Evolutionary conservation across 2,797 vertebrate species (phyloP).

Genomic region (Heteromormyrus szaboi): DNA sequence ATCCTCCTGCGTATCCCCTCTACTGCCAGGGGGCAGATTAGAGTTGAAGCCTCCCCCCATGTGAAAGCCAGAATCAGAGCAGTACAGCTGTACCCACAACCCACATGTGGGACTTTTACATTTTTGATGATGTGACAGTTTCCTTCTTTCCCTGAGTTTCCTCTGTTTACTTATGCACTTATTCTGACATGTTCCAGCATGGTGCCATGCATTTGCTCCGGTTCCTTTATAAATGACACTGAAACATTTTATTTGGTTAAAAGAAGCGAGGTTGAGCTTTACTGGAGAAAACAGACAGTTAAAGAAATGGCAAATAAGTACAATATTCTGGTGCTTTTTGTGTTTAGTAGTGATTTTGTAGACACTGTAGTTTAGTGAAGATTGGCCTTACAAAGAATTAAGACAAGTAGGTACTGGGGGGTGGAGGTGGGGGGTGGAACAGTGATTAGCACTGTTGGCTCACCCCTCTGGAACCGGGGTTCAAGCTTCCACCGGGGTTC

Average conservation of each 20-base stretch:
- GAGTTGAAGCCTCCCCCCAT: slow-evolving; percentile 57
- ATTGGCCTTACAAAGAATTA: background rate
- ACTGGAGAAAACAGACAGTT: slow-evolving; percentile 8
- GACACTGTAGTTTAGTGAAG: background rate
- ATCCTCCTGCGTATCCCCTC: slow-evolving; percentile 5
- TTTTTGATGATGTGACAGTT: slow-evolving; percentile 71
- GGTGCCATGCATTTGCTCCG: slow-evolving; percentile 39
- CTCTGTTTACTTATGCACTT: background rate
- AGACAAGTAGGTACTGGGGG: background rate
- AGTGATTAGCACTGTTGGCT: background rate
- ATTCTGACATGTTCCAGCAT: slow-evolving; percentile 50
- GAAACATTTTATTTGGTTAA: slow-evolving; percentile 62
- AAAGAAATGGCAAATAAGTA: background rate
- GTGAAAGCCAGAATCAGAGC: background rate
- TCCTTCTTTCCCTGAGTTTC: slow-evolving; percentile 38
- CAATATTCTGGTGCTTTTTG: background rate
- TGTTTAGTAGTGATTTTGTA: background rate
- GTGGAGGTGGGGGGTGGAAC: background rate
- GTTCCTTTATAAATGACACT: slow-evolving; percentile 63
- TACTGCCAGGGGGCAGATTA: slow-evolving; percentile 55
- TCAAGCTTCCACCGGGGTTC: background rate
- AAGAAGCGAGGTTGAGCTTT: slow-evolving; percentile 28
- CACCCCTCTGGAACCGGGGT: background rate
- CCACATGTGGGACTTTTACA: slow-evolving; percentile 51
- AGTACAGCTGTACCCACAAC: slow-evolving; percentile 11